These are phyloP conservation scores for Anguilla megastoma DNA, from an alignment of 2,797 vertebrate genomes.

Conservation along the genomic window DNA sequence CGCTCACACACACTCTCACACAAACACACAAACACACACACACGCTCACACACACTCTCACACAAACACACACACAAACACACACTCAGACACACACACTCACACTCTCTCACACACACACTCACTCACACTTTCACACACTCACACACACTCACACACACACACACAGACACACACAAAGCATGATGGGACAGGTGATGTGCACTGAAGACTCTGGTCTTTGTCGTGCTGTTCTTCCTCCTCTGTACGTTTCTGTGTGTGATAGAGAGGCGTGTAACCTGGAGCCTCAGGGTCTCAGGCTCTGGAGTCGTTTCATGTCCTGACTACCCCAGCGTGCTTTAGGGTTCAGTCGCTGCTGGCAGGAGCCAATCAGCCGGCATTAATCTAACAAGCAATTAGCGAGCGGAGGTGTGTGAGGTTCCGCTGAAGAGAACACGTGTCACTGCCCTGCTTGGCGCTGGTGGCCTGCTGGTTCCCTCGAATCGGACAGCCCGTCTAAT, in stretches of 20 bases:
- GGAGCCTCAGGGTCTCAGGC: constrained; percentile 52
- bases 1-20: no score
- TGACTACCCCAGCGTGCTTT: constrained; percentile 49
- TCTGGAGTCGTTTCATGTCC: constrained; percentile 25
- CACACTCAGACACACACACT: no score
- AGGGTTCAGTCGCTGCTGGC: constrained; percentile 62
- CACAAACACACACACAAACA: no score
- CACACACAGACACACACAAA: background rate
- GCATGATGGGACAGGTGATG: background rate
- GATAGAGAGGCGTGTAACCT: constrained; percentile 54
- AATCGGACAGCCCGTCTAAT: background rate
- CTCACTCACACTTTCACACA: no score
- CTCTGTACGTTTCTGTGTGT: constrained; percentile 38
- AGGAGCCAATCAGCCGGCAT: constrained; percentile 58
- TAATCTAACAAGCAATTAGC: constrained; percentile 35
- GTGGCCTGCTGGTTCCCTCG: background rate
- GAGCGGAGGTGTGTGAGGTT: constrained; percentile 38
- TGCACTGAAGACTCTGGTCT: background rate
- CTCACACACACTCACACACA: no score
- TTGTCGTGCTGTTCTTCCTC: background rate
- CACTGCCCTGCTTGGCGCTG: background rate
- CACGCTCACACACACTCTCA: no score
- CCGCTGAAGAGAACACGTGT: background rate
- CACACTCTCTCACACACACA: no score
- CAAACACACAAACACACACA: no score